A percentile compares a stretch with the other conserved stretches of the same genome.
Conservation (phyloP, 2,797 vertebrate genomes). For the Okamejei kenojei region DNA sequence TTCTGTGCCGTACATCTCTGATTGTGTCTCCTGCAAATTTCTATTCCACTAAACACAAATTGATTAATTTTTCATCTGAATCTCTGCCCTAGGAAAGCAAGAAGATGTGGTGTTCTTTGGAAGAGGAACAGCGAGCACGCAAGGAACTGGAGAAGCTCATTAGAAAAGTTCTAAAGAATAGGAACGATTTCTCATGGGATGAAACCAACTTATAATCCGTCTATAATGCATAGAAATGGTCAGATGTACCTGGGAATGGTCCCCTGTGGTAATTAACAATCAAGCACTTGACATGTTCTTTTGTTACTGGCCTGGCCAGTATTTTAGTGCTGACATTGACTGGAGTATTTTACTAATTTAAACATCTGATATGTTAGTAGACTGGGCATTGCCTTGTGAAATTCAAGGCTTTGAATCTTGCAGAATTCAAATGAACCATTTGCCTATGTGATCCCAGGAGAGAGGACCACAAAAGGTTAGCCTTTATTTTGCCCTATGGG, state of each 20-base stretch:
- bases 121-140: slow-evolving; percentile 90
- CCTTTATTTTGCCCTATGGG: not conserved
- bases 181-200: slow-evolving; percentile 94
- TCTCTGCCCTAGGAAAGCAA: slow-evolving; percentile 78
- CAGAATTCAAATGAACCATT: not conserved
- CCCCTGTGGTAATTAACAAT: not conserved
- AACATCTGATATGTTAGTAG: not conserved
- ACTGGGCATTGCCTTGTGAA: not conserved
- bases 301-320: not conserved
- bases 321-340: not conserved
- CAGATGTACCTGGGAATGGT: not conserved
- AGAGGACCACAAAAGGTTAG: not conserved
- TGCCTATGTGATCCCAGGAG: not conserved
- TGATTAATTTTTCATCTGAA: not conserved
- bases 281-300: not conserved
- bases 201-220: slow-evolving; percentile 87
- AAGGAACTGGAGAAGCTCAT: slow-evolving; percentile 92
- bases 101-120: slow-evolving; percentile 91
- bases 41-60: not conserved
- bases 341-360: not conserved
- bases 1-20: not conserved
- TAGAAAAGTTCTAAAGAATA: slow-evolving; percentile 83
- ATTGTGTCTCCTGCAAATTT: not conserved
- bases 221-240: not conserved
- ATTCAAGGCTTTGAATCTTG: not conserved